Evolutionary conservation across 2,797 vertebrate species (phyloP).

Genomic region (Tapera naevia): DNA sequence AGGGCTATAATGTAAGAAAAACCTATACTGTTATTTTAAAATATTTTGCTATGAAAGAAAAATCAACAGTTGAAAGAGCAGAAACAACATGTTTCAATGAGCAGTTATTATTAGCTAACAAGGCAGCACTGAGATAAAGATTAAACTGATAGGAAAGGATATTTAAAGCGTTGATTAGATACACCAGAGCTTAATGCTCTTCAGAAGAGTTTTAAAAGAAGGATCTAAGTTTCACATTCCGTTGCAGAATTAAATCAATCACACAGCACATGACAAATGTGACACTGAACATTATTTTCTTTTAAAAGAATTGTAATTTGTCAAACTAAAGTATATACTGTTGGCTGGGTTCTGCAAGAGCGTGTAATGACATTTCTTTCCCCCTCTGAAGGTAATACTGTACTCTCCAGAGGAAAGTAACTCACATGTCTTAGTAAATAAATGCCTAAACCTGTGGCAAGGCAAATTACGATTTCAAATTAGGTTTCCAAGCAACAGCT

Average conservation of each 20-base stretch:
- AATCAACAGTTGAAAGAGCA: background rate
- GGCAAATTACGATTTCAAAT: background rate
- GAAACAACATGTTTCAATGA: conserved; percentile 25
- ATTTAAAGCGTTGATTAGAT: conserved; percentile 51
- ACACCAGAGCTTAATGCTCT: background rate
- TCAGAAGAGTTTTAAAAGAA: background rate
- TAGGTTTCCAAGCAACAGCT: background rate
- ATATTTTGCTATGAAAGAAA: conserved; percentile 36
- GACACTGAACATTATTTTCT: background rate
- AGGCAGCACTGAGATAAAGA: conserved; percentile 13
- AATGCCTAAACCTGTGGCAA: background rate
- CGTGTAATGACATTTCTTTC: background rate
- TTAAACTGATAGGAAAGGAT: conserved; percentile 22
- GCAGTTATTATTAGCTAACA: conserved; percentile 27
- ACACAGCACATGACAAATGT: background rate
- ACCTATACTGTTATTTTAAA: conserved; percentile 52
- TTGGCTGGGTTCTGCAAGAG: background rate
- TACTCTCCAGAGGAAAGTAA: background rate
- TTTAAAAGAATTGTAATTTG: background rate
- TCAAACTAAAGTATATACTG: background rate
- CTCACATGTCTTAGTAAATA: background rate
- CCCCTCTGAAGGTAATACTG: background rate
- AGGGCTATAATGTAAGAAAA: conserved; percentile 19
- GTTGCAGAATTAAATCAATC: conserved; percentile 20
- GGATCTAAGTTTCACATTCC: background rate